phyloP scores from a whole-genome alignment of 2,113 vertebrate species.

The Gopherus flavomarginatus region DNA sequence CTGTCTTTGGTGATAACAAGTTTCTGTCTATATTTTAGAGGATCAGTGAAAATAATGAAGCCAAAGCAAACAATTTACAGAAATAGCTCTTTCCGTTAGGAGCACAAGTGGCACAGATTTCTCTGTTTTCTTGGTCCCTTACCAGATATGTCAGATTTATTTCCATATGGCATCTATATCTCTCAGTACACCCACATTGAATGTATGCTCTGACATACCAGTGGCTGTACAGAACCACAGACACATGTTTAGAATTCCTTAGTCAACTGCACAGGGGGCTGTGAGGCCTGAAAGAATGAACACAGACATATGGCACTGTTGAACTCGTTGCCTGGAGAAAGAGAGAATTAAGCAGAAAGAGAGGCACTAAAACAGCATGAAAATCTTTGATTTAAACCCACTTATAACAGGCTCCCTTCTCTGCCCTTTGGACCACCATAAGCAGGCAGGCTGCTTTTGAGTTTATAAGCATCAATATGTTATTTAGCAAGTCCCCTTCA shows the following conservation, averaged over 20 bases:
- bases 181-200: slow-evolving; percentile 48
- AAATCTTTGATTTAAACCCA: slow-evolving; percentile 17
- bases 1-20: background rate
- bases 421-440: background rate
- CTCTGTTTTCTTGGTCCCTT: slow-evolving; percentile 62
- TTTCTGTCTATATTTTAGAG: slow-evolving; percentile 12
- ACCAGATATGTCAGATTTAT: slow-evolving; percentile 57
- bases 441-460: background rate
- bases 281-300: slow-evolving; percentile 70
- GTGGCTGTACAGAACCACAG: slow-evolving; percentile 40
- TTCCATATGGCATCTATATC: slow-evolving; percentile 68
- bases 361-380: slow-evolving; percentile 49
- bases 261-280: slow-evolving; percentile 54
- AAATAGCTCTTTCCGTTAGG: slow-evolving; percentile 12
- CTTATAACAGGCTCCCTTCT: background rate
- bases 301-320: slow-evolving; percentile 74
- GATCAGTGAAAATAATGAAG: slow-evolving; percentile 17
- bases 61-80: slow-evolving; percentile 32
- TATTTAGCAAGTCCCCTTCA: background rate
- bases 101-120: slow-evolving; percentile 41
- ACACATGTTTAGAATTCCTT: slow-evolving; percentile 71
- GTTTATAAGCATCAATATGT: background rate
- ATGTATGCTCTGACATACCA: slow-evolving; percentile 49
- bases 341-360: slow-evolving; percentile 55
- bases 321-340: slow-evolving; percentile 64